These are phyloP conservation scores for Rallus crepitans DNA, from an alignment of 2,797 vertebrate genomes.

Conservation along the genomic window DNA sequence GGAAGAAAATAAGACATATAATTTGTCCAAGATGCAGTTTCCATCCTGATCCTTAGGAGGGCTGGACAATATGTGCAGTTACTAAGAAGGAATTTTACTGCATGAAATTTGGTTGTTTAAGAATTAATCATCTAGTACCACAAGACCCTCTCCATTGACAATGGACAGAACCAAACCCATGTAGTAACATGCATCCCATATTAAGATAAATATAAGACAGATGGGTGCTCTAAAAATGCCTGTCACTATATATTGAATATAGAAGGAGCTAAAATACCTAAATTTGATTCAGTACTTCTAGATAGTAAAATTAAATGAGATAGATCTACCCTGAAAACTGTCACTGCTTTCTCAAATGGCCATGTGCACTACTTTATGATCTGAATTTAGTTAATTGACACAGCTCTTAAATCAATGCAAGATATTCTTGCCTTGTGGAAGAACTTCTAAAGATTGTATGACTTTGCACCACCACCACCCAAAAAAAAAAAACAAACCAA, in stretches of 20 bases:
- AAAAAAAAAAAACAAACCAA: not conserved
- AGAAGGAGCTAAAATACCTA: slow-evolving; percentile 4
- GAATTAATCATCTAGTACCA: not conserved
- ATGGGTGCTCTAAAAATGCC: not conserved
- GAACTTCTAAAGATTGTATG: not conserved
- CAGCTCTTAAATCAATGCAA: not conserved
- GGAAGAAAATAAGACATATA: not conserved
- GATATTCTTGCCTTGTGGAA: not conserved
- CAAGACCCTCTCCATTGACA: not conserved
- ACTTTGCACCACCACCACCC: not conserved
- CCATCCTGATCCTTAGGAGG: not conserved
- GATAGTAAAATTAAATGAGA: not conserved
- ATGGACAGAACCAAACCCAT: not conserved
- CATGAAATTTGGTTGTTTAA: not conserved
- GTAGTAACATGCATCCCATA: not conserved
- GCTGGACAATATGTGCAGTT: not conserved
- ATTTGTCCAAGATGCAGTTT: not conserved
- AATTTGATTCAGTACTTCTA: not conserved
- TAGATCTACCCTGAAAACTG: not conserved
- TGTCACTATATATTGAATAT: not conserved
- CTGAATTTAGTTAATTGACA: not conserved
- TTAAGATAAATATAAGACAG: slow-evolving; percentile 32
- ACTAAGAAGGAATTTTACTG: not conserved
- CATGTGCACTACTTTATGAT: not conserved
- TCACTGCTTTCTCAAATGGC: not conserved